These are phyloP conservation scores for Dyspetes luteomarginatus DNA, from an alignment of 2,888 invertebrate species.

Conservation along the genomic window DNA sequence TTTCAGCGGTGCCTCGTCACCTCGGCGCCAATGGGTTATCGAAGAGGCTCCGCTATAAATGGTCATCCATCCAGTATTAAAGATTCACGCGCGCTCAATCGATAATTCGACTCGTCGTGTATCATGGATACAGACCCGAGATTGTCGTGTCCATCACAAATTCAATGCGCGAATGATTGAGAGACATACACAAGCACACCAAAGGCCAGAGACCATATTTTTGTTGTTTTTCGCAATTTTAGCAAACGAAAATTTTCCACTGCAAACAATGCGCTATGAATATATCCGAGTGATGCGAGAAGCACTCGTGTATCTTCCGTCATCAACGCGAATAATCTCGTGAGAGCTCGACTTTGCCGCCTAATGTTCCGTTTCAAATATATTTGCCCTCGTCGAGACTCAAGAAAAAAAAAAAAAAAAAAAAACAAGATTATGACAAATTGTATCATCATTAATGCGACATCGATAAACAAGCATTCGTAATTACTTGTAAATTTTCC, in stretches of 20 bases:
- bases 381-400: background rate
- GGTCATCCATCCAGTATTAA: background rate
- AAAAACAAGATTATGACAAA: conserved; percentile 23
- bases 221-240: background rate
- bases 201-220: background rate
- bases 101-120: conserved; percentile 4
- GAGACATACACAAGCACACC: background rate
- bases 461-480: background rate
- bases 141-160: conserved; percentile 13
- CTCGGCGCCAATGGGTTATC: conserved; percentile 66
- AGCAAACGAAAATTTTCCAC: conserved; percentile 57
- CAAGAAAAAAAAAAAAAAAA: background rate
- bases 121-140: conserved; percentile 11
- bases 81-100: conserved; percentile 6
- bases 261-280: conserved; percentile 12
- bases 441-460: conserved; percentile 1
- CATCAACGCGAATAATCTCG: background rate
- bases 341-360: conserved; percentile 31
- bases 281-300: conserved; percentile 13
- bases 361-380: background rate
- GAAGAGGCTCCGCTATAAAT: conserved; percentile 17
- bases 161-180: background rate
- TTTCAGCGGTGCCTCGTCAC: conserved; percentile 40
- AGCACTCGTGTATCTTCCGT: background rate
- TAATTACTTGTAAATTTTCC: conserved; percentile 43